These are phyloP conservation scores for Haliclystus octoradiatus DNA, from an alignment of 30 jellyfish, hydroid and myxozoan species.

Conservation along the genomic window DNA sequence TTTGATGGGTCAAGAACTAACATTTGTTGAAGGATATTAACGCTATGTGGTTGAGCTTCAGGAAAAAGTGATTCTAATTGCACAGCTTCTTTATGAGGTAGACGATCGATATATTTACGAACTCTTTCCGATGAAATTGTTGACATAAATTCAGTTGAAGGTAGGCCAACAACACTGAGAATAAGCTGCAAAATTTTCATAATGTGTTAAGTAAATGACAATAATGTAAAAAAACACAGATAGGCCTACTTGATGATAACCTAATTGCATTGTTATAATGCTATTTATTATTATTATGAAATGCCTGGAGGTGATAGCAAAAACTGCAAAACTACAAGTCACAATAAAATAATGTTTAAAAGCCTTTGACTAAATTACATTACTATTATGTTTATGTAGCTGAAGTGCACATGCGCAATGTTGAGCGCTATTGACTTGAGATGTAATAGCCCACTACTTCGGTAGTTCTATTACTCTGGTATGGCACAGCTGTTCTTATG, in stretches of 20 bases:
- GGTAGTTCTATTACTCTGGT: too few relatives aligned
- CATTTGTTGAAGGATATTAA: constrained; percentile 40
- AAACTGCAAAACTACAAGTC: neutral
- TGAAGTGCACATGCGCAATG: too few relatives aligned
- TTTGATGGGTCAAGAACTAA: constrained; percentile 78
- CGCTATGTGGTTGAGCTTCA: constrained; percentile 43
- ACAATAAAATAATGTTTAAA: neutral
- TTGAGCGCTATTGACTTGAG: too few relatives aligned
- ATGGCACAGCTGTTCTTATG: too few relatives aligned
- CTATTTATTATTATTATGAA: neutral
- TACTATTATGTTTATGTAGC: too few relatives aligned
- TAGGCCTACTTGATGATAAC: too few relatives aligned
- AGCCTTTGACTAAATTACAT: neutral
- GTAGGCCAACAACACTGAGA: constrained; percentile 90
- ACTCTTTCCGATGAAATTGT: constrained; percentile 88
- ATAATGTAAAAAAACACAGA: too few relatives aligned
- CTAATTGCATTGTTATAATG: too few relatives aligned
- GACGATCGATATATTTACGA: constrained; percentile 48
- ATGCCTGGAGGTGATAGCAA: neutral
- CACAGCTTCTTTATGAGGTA: constrained; percentile 94
- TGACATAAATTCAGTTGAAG: constrained; percentile 68
- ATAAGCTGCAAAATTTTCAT: constrained; percentile 58
- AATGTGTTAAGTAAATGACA: too few relatives aligned
- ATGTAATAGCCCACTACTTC: too few relatives aligned
- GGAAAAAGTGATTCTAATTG: constrained; percentile 59